These are phyloP conservation scores for Psittacula derbiana DNA, from an alignment of 2,797 vertebrate species.

Conservation along the genomic window DNA sequence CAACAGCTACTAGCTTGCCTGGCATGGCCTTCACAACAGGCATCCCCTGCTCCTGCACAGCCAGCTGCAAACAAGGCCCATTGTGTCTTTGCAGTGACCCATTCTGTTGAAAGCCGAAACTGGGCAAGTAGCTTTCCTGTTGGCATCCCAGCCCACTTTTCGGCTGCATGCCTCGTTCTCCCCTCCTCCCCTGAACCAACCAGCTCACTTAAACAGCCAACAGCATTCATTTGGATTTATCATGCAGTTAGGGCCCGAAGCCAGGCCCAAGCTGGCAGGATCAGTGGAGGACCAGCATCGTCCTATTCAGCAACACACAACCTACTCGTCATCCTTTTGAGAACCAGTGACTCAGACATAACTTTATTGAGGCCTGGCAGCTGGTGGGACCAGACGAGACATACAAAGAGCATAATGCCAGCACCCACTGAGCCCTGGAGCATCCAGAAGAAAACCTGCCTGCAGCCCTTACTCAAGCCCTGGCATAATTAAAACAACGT, in stretches of 20 bases:
- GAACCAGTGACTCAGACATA: constrained; percentile 81
- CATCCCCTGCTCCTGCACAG: neutral
- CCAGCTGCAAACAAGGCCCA: neutral
- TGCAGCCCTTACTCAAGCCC: constrained; percentile 62
- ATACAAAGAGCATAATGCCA: constrained; percentile 70
- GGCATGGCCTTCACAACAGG: neutral
- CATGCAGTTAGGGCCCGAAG: constrained; percentile 55
- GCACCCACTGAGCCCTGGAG: constrained; percentile 40
- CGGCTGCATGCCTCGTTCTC: neutral
- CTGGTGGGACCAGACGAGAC: constrained; percentile 76
- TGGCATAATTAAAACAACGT: constrained; percentile 80
- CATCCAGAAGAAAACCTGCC: constrained; percentile 62
- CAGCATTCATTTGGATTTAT: constrained; percentile 53
- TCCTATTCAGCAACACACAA: constrained; percentile 74
- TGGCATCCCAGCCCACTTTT: neutral
- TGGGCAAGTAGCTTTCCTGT: neutral
- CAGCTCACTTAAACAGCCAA: constrained; percentile 5
- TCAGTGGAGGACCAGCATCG: constrained; percentile 53
- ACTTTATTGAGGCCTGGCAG: constrained; percentile 82
- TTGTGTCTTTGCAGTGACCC: constrained; percentile 28
- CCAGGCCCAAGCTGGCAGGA: constrained; percentile 73
- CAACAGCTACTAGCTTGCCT: neutral
- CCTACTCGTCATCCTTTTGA: constrained; percentile 78
- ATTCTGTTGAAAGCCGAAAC: neutral
- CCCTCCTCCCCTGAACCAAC: neutral